Evolutionary conservation across 2,888 invertebrate species (phyloP), one percentile per base, ranked within the genome.

Genomic region (Brenthis hecate): DNA sequence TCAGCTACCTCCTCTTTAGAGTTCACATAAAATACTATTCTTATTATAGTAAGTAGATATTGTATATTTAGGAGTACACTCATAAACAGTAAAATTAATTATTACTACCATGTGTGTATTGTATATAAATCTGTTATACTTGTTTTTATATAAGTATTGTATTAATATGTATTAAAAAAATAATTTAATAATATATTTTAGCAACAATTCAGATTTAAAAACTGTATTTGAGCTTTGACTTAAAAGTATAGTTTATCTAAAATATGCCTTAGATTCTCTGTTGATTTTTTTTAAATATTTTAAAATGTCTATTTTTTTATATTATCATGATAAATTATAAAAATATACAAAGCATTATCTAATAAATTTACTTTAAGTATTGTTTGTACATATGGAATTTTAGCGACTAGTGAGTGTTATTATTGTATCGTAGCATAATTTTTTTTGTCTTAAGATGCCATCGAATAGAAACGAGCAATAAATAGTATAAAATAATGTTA

Each of bases 161-260:
- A 43, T 23, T 14, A 8, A 19, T 47, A 48, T 58, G 2, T 13
- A 23, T 28, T 13, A 47, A 19, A 57, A 23, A 47, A 19, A n/a
- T 14, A 56, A n/a, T 56, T 36, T 2, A 36, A 56, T 32, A 56
- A n/a, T 32, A n/a, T 32, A 13, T 14, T 43, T 43, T 13, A 43
- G 14, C 6, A n/a, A 56, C 6, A 2, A n/a, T 47, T 58, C 13
- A 16, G 32, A 51, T 36, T 43, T 51, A 14, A n/a, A 53, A 3
- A 53, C 53, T 16, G 6, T 58, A 36, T 62, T 68, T 71, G 68
- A 66, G 71, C 65, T 66, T 71, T 66, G 69, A 63, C 66, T 68
- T 65, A 57, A 23, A 56, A n/a, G 48, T 67, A 50, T 53, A 56
- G 16, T 62, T 13, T 43, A 43, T 43, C 36, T 43, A 43, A 16